Evolutionary conservation across 1,140 invertebrate species (phyloP).

Genomic region (Tachypleus tridentatus): DNA sequence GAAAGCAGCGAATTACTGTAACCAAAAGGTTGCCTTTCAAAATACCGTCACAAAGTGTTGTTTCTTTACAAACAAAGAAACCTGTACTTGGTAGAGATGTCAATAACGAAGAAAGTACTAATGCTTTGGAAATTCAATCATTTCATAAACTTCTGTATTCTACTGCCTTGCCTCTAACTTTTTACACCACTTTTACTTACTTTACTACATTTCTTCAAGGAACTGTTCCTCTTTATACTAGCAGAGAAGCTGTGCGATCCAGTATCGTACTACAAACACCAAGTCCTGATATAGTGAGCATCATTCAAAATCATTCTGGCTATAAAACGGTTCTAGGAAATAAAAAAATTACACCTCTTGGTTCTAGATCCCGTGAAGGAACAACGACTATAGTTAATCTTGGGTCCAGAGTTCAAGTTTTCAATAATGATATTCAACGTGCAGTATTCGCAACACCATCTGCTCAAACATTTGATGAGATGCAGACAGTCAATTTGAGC

Average conservation of each 20-base stretch:
- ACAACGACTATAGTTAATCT: constrained; percentile 32
- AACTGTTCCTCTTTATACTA: constrained; percentile 57
- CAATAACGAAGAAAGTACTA: no score
- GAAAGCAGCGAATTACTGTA: no score
- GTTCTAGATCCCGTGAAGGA: constrained; percentile 26
- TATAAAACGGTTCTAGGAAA: background rate
- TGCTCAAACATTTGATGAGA: no score
- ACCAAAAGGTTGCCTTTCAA: no score
- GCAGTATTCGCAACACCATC: background rate
- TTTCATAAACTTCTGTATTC: no score
- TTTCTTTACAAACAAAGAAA: no score
- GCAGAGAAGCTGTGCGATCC: constrained; percentile 18
- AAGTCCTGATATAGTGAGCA: constrained; percentile 12
- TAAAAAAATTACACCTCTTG: constrained; percentile 19
- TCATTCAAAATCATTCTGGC: constrained; percentile 10
- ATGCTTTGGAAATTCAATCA: no score
- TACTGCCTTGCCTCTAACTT: constrained; percentile 27
- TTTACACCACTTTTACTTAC: constrained; percentile 75
- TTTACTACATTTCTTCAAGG: constrained; percentile 81
- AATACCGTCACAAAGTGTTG: no score
- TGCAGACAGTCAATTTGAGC: no score
- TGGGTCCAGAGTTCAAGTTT: constrained; percentile 13
- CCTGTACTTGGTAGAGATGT: no score
- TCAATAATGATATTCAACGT: constrained; percentile 13
- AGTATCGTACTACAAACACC: constrained; percentile 16